Base-by-base conservation (phyloP, 2,797 vertebrate species). In the Enoplosus armatus region DNA sequence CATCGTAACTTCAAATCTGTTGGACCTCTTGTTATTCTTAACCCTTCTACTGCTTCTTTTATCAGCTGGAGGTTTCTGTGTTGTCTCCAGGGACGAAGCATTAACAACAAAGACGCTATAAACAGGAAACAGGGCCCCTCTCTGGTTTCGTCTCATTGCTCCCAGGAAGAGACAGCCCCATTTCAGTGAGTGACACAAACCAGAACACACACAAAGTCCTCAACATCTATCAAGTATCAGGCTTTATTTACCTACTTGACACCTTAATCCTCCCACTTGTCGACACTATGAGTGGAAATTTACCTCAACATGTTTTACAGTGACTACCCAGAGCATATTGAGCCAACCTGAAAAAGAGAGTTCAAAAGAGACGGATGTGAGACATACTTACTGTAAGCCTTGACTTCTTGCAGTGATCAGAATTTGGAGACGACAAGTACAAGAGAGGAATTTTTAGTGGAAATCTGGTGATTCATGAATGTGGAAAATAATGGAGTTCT, bases 81-180 rank as follows among this genome's bases (percentile, higher is more conserved):
- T 77, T 76, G 79, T 90, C 91, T 92, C 89, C 29, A 9, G 87
- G 82, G 83, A 88, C 79, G 59, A 84, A 81, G 62, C 80, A 77
- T 79, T 82, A 88, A 87, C 89, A 85, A 77, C 22, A 9, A 61
- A 47, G 75, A 72, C 10, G 80, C 85, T 90, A 89, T 86, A 91
- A 94, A 93, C 90, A 93, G 84, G 91, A 93, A 90, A 61, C 83
- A 80, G 87, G 74, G 77, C 24, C 8, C 27, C 41, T 78, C 82
- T 89, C 80, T 85, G 77, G 76, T 88, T 93, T 84, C 45, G 15
- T 69, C 62, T 77, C 73, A 58, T 65, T 71, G 74, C 80, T 81
- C 82, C 75, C 76, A 80, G 83, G 74, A 89, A 85, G 50, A 72
- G 63, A 77, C 71, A 77, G 47, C 35, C 68, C 45, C 54, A 14